Conservation (phyloP, 2,797 vertebrate genomes). For the Enteromius radiatus region DNA sequence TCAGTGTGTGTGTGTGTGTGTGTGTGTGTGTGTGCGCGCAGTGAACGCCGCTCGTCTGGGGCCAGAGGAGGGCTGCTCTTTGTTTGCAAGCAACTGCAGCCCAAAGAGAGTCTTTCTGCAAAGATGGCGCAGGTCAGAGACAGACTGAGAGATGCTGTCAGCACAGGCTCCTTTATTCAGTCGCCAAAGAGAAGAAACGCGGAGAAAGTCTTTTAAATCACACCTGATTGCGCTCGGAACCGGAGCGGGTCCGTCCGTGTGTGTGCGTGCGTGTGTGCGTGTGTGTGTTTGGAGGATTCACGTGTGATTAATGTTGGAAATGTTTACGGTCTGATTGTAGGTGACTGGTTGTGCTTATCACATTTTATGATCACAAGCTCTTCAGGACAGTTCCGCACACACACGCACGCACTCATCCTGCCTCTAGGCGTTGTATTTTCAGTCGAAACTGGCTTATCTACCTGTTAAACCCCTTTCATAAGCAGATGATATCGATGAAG, state of each 20-base stretch:
- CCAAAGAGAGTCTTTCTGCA: constrained; percentile 71
- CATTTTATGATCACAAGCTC: not conserved
- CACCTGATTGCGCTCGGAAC: constrained; percentile 22
- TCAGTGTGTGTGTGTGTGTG: constrained; percentile 6
- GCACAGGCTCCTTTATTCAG: constrained; percentile 70
- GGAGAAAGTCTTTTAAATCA: constrained; percentile 45
- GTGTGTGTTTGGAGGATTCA: not conserved
- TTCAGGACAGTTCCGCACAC: not conserved
- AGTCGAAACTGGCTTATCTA: not conserved
- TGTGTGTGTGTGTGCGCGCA: constrained; percentile 1
- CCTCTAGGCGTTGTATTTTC: not conserved
- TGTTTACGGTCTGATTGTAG: not conserved
- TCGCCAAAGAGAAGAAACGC: not conserved
- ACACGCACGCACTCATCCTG: not conserved
- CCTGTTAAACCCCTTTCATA: not conserved
- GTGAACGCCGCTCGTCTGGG: constrained; percentile 45
- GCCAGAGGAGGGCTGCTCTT: constrained; percentile 69
- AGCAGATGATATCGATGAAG: not conserved
- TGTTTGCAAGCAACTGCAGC: constrained; percentile 73
- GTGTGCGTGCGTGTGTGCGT: not conserved
- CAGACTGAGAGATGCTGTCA: constrained; percentile 68
- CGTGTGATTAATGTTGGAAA: constrained; percentile 2
- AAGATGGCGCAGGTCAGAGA: constrained; percentile 84
- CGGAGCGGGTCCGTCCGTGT: not conserved
- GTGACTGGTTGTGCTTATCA: not conserved